Evolutionary conservation across 2,888 invertebrate genomes (phyloP).

Genomic region (Drosophila suboccidentalis): DNA sequence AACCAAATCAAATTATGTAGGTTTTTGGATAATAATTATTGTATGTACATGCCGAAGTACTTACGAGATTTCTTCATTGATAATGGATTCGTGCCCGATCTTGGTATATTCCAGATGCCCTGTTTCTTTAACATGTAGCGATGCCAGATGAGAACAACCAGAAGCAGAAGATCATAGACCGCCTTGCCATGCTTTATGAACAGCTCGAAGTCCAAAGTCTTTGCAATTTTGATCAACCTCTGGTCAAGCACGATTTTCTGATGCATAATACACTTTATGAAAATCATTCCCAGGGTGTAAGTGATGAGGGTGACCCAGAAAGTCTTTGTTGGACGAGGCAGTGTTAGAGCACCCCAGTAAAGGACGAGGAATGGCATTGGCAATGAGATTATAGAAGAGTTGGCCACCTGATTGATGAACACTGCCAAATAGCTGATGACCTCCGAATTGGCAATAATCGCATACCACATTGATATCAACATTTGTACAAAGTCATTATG

Average conservation of each 20-base stretch:
- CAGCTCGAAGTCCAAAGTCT: conserved; percentile 95
- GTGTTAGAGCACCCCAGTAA: conserved; percentile 97
- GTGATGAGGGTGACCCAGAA: conserved; percentile 99
- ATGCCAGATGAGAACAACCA: conserved; percentile 97
- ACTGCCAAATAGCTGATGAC: conserved; percentile 97
- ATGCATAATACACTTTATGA: conserved; percentile 98
- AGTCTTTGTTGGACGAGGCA: conserved; percentile 97
- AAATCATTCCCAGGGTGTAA: conserved; percentile 97
- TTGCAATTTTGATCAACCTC: conserved; percentile 90
- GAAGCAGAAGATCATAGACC: conserved; percentile 93
- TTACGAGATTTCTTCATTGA: conserved; percentile 11
- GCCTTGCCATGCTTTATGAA: conserved; percentile 94
- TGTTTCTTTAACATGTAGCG: conserved; percentile 87
- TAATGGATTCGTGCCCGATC: conserved; percentile 13
- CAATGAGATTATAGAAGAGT: conserved; percentile 95
- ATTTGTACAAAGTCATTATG: conserved; percentile 78
- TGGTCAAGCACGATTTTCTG: conserved; percentile 96
- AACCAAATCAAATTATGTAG: neutral
- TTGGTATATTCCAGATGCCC: conserved; percentile 64
- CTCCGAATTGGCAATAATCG: conserved; percentile 89
- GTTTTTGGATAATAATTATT: neutral
- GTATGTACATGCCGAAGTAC: neutral
- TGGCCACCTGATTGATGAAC: conserved; percentile 95
- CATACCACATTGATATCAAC: conserved; percentile 79
- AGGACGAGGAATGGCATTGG: conserved; percentile 97